Conservation (phyloP, 2,888 invertebrate genomes). For the Tiliacea citrago region DNA sequence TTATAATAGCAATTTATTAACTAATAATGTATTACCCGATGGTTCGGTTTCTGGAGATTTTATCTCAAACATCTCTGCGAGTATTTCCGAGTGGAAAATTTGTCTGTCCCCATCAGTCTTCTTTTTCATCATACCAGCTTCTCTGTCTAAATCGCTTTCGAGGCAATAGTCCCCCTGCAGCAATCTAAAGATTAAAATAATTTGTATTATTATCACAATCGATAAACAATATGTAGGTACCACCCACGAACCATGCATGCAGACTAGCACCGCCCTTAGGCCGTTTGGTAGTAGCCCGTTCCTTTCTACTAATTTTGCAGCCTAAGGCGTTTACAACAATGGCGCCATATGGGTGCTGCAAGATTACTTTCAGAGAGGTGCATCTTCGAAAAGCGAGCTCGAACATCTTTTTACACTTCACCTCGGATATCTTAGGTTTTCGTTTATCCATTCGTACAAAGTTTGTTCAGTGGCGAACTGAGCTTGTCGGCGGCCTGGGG, state of each 20-base stretch:
- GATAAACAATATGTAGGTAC: background rate
- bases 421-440: too few species aligned
- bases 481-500: too few species aligned
- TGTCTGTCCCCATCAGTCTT: background rate
- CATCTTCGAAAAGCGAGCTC: too few species aligned
- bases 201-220: background rate
- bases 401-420: too few species aligned
- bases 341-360: too few species aligned
- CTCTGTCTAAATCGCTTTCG: slow-evolving; percentile 75
- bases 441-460: too few species aligned
- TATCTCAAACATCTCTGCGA: slow-evolving; percentile 1
- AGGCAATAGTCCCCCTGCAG: slow-evolving; percentile 83
- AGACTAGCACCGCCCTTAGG: too few species aligned
- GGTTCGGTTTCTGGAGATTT: background rate
- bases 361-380: too few species aligned
- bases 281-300: too few species aligned
- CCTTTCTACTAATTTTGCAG: too few species aligned
- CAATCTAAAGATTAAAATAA: slow-evolving; percentile 70
- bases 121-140: slow-evolving; percentile 40
- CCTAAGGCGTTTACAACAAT: too few species aligned
- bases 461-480: too few species aligned
- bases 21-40: slow-evolving; percentile 14
- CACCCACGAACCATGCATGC: background rate
- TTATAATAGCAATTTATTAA: background rate
- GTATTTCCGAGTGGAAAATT: slow-evolving; percentile 22